A percentile compares a stretch with the other conserved stretches of the same genome.
phyloP scores from a whole-genome alignment of 2,797 vertebrate genomes.

The Thamnophis elegans region DNA sequence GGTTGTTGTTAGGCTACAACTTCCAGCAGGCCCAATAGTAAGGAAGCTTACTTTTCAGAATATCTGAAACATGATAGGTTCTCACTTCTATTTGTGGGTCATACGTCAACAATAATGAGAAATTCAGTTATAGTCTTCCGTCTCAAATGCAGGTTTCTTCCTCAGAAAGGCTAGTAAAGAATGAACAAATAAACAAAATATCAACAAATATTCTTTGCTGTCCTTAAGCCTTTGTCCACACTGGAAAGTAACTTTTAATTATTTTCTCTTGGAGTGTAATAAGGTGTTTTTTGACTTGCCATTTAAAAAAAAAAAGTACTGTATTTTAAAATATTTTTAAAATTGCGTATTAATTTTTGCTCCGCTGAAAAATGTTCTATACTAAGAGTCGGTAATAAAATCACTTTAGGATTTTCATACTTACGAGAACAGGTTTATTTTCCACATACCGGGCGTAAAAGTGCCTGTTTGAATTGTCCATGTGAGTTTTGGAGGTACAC shows the following conservation, averaged over 20 bases:
- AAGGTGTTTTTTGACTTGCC: neutral
- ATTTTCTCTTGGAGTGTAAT: neutral
- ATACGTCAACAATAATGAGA: neutral
- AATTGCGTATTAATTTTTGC: neutral
- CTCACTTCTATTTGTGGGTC: neutral
- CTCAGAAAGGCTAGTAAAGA: neutral
- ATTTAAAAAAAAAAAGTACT: neutral
- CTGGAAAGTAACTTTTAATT: neutral
- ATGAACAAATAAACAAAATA: neutral
- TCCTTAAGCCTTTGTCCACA: neutral
- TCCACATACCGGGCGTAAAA: constrained; percentile 31
- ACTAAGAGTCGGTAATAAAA: neutral
- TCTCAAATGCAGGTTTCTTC: neutral
- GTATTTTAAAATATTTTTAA: neutral
- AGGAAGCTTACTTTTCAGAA: neutral
- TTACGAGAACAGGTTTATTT: constrained; percentile 15
- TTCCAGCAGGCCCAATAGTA: neutral
- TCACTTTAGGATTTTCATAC: neutral
- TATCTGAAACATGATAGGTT: neutral
- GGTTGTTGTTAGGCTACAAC: neutral
- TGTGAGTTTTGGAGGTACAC: constrained; percentile 2
- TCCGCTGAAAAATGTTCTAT: neutral
- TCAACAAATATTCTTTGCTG: constrained; percentile 4
- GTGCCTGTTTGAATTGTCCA: neutral
- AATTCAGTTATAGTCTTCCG: neutral